Evolutionary conservation across 2,888 invertebrate genomes (phyloP).

Genomic region (Opisthograptis luteolata): DNA sequence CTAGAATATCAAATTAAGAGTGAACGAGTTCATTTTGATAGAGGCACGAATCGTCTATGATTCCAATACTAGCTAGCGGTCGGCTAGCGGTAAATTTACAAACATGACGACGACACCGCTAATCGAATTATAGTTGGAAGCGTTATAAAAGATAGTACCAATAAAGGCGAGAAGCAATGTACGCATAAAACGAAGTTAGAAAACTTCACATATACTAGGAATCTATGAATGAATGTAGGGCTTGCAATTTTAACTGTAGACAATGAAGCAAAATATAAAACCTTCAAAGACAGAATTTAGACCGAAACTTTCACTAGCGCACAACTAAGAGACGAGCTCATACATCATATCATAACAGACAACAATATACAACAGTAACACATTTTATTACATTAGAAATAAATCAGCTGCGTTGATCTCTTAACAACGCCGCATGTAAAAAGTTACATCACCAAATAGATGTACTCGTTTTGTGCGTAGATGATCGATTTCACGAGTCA

Average conservation of each 20-base stretch:
- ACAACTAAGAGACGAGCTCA: constrained; percentile 23
- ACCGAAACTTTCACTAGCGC: constrained; percentile 26
- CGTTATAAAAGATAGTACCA: constrained; percentile 37
- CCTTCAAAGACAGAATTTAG: constrained; percentile 15
- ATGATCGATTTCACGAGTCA: constrained; percentile 63
- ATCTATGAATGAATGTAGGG: neutral
- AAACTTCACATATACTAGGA: neutral
- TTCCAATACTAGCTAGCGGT: constrained; percentile 42
- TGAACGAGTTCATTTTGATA: constrained; percentile 46
- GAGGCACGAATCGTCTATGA: constrained; percentile 50
- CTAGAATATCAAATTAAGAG: constrained; percentile 32
- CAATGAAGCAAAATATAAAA: neutral
- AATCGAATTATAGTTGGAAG: constrained; percentile 58
- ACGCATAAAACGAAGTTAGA: constrained; percentile 1
- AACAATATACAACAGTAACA: constrained; percentile 50
- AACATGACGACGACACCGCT: constrained; percentile 56
- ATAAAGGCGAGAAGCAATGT: constrained; percentile 32
- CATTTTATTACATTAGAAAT: constrained; percentile 56
- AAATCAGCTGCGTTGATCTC: constrained; percentile 58
- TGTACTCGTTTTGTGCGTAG: constrained; percentile 51
- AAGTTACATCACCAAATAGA: constrained; percentile 58
- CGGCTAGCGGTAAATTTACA: constrained; percentile 49
- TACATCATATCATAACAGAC: constrained; percentile 41
- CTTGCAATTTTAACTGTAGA: neutral
- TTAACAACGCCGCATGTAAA: constrained; percentile 55